Base-by-base conservation (phyloP, 2,113 vertebrate species). In the Carlito syrichta region DNA sequence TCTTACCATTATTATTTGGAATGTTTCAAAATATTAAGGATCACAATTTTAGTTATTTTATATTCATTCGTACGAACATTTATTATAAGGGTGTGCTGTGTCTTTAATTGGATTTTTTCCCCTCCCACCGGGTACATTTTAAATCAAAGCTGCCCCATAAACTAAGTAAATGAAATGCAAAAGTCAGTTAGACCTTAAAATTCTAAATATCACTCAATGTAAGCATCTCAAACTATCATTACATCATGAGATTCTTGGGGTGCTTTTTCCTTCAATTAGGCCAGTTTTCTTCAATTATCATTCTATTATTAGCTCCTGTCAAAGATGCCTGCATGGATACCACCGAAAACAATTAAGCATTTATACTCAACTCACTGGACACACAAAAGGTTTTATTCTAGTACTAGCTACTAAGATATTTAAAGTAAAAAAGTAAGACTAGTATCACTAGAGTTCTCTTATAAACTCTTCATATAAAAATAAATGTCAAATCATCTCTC, bases 41-140 rank as follows among this genome's bases (percentile, higher is more conserved):
- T 96, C 87, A 96, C 96, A 90, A 60, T 32, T 91, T 97, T 96
- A 96, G 96, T 95, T 78, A 93, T 81, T 86, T 94, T 71, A 97
- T 90, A 96, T 96, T 95, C 84, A 97, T 91, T 78, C 82, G 85
- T 17, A 78, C 58, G 74, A 95, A 85, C 76, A 79, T 76, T 60
- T 84, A 88, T 50, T 43, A 93, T 91, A 74, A 92, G 56, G 35
- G 68, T 54, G 50, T 89, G 56, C 45, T 92, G 40, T 94, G 48
- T 82, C 5, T 74, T 81, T 50, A 58, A 60, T 52, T 30, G 27
- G 38, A 78, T 54, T 68, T 82, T 58, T 11, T 27, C 8, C 48
- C 81, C 20, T 9, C 16, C 76, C n/a, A 52, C 88, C 40, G 32
- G 60, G 8, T 63, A 63, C 30, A 50, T 86, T 81, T 91, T 66